Evolutionary conservation across 2,797 vertebrate genomes (phyloP), one percentile per base, ranked within the genome.

Genomic region (Lagodon rhomboides): DNA sequence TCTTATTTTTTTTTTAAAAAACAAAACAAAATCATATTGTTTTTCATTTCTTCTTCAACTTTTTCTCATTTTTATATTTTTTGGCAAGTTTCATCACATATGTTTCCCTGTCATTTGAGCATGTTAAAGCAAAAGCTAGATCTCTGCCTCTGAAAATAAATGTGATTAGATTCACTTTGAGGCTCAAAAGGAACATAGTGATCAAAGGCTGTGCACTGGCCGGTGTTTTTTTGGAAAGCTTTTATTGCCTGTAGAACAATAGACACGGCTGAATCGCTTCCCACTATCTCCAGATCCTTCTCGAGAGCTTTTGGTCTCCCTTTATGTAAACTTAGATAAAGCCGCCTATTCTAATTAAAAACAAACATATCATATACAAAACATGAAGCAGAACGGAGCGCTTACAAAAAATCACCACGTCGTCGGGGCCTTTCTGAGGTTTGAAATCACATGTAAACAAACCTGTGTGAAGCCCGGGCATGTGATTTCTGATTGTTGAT

Each of bases 191-290:
- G 43, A 80, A 53, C 38, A 46, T 2, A 23, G 53, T 27, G 68
- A 82, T 72, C 60, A 74, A 46, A 84, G 70, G 68, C 66, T 67
- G 4, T 64, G 62, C 10, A 12, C n/a, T 63, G 25, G 50, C 54
- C 15, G 54, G 55, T 56, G 41, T 77, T 59, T 77, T 59, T 77
- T 73, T 67, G 49, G 38, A 68, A 54, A 65, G 12, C n/a, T 25
- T 75, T 70, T 64, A 79, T 60, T 62, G 20, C 66, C 41, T 58
- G 16, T 58, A 38, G n/a, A 82, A 61, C 49, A 63, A 41, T n/a
- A 17, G 38, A 59, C 15, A 59, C 43, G 7, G 7, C 75, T 90
- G 53, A 91, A 90, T 92, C 80, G 90, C 91, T 91, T 59, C 87
- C 60, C 0, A n/a, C 18, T 30, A 34, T 81, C 81, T 84, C 66